phyloP scores from a whole-genome alignment of 2,888 invertebrate genomes.

The Neuroscelio doddi region DNA sequence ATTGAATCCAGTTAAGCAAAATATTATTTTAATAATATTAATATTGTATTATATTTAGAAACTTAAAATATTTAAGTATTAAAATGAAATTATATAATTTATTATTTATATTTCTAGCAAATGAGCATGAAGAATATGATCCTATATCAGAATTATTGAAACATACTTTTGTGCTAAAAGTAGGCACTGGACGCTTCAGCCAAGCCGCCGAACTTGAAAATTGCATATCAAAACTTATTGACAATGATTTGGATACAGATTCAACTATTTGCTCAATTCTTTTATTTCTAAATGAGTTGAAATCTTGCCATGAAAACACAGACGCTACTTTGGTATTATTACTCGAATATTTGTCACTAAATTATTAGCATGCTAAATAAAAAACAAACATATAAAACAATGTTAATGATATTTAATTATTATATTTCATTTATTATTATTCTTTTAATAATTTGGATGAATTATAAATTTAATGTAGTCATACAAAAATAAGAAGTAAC shows the following conservation, averaged over 20 bases:
- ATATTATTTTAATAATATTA: too few relatives aligned
- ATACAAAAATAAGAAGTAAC: too few relatives aligned
- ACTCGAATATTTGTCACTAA: neutral
- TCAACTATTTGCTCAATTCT: conserved; percentile 50
- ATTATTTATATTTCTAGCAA: conserved; percentile 11
- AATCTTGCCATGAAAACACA: conserved; percentile 47
- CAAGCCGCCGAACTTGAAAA: conserved; percentile 58
- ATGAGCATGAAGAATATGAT: conserved; percentile 49
- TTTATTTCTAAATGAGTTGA: conserved; percentile 59
- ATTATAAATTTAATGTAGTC: neutral
- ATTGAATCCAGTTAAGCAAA: too few relatives aligned
- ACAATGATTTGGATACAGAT: conserved; percentile 36
- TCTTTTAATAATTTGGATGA: neutral
- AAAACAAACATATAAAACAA: neutral
- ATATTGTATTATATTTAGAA: too few relatives aligned
- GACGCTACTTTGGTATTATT: conserved; percentile 56
- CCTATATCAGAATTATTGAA: conserved; percentile 65
- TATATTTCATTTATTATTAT: neutral
- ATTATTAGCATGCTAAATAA: neutral
- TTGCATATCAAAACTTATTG: conserved; percentile 52
- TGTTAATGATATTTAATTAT: neutral
- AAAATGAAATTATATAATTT: too few relatives aligned
- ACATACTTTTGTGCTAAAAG: conserved; percentile 57
- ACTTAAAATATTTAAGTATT: too few relatives aligned
- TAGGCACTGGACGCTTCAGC: conserved; percentile 46